Evolutionary conservation across 1,140 invertebrate species (phyloP).

Genomic region (Aethina tumida): DNA sequence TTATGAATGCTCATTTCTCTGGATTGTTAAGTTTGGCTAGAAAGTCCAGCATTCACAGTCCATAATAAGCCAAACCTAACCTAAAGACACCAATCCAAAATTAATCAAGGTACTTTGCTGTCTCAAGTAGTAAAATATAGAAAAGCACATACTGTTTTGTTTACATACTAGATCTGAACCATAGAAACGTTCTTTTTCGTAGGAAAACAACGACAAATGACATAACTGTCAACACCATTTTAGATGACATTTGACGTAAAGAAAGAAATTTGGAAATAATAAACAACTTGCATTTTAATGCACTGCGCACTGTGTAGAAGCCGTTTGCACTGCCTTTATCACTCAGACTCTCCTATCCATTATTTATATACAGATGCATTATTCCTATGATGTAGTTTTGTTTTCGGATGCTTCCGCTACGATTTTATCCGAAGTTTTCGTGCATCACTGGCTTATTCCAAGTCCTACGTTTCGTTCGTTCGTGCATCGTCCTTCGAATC

Average conservation of each 20-base stretch:
- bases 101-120: no score
- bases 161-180: constrained; percentile 19
- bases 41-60: constrained; percentile 11
- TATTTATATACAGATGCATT: constrained; percentile 23
- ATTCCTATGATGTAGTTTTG: constrained; percentile 26
- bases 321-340: constrained; percentile 7
- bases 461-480: constrained; percentile 1
- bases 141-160: constrained; percentile 13
- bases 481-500: constrained; percentile 4
- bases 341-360: constrained; percentile 13
- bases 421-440: constrained; percentile 23
- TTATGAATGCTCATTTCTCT: constrained; percentile 16
- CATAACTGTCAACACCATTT: constrained; percentile 35
- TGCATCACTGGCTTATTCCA: constrained; percentile 10
- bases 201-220: constrained; percentile 28
- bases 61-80: constrained; percentile 21
- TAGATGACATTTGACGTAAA: constrained; percentile 30
- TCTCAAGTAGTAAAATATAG: no score
- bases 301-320: constrained; percentile 12
- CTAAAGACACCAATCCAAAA: constrained; percentile 15
- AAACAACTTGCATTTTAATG: constrained; percentile 15
- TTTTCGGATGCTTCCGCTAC: constrained; percentile 25
- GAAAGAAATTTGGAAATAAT: constrained; percentile 19
- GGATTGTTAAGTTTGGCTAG: no score
- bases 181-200: constrained; percentile 26